Base-by-base conservation (phyloP, 1,140 invertebrate species). In the Nylanderia fulva region DNA sequence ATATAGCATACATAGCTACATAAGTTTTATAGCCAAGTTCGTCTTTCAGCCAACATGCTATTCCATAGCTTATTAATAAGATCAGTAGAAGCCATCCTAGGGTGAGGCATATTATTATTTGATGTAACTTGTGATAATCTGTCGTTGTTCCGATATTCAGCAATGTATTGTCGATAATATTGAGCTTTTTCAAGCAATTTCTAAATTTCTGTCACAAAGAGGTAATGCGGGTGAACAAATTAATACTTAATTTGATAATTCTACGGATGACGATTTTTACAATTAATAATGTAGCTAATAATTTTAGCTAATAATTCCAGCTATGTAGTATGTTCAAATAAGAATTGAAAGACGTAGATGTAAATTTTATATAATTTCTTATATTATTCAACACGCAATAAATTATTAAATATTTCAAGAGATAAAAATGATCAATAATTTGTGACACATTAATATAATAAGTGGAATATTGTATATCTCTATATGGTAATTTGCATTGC, bases 41-140 rank as follows among this genome's bases (percentile, higher is more conserved):
- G 1, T 36, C 1, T 58, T 8, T 58, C 6, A 13, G 0, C 0
- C 2, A 7, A 8, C 7, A 15, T 7, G 54, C 0, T 11, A 8
- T 11, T 7, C 8, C 8, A 27, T 9, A 60, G 13, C 8, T 39
- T 0, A 21, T 27, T 6, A 24, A 39, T 11, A 75, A 11, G 3
- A 75, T 1, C 11, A 6, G 13, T 15, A 60, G 0, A 0, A 39
- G 24, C 72, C 54, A 75, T 75, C 21, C 72, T 7, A 75, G 45
- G 18, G 33, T 2, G 6, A 61, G 8, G 39, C 56, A 76, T 42
- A 69, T 6, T 52, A 11, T 27, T 54, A 13, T 66, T 24, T 33
- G 72, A 8, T 27, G 9, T 21, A 83, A 4, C 7, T 69, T 83
- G 6, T 69, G 11, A 11, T 83, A 83, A n/a, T 72, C 27, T 58